Percentiles rank a stretch among this genome's conserved stretches.
These are phyloP conservation scores for Coleophora flavipennella DNA, from an alignment of 2,888 invertebrate species.

Conservation along the genomic window DNA sequence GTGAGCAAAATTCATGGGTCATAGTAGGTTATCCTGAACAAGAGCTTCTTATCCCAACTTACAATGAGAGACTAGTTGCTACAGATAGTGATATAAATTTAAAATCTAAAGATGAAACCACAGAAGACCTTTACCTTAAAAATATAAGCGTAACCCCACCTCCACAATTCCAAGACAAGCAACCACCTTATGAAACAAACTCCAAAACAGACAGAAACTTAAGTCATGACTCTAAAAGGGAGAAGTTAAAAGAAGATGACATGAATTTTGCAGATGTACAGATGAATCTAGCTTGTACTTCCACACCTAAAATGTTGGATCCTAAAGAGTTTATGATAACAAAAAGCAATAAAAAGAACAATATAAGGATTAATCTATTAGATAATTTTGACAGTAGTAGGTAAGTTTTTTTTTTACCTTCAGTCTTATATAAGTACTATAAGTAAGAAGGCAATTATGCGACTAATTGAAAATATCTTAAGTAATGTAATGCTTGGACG, in stretches of 20 bases:
- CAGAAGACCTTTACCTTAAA: slow-evolving; percentile 31
- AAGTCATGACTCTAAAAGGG: slow-evolving; percentile 58
- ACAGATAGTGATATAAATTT: slow-evolving; percentile 35
- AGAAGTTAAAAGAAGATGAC: slow-evolving; percentile 59
- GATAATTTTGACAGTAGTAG: slow-evolving; percentile 59
- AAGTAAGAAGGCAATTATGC: too few relatives aligned
- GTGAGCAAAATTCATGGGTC: slow-evolving; percentile 56
- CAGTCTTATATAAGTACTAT: background rate
- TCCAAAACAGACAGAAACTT: slow-evolving; percentile 45
- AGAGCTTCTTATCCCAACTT: slow-evolving; percentile 55
- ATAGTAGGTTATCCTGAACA: slow-evolving; percentile 55
- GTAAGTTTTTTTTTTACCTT: slow-evolving; percentile 15
- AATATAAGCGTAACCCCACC: slow-evolving; percentile 55
- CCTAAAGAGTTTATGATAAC: slow-evolving; percentile 53
- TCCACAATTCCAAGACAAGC: slow-evolving; percentile 61
- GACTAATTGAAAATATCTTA: too few relatives aligned
- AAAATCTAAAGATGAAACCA: slow-evolving; percentile 30
- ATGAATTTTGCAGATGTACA: slow-evolving; percentile 54
- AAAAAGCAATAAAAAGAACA: slow-evolving; percentile 37
- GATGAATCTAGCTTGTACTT: slow-evolving; percentile 58
- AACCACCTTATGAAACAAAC: slow-evolving; percentile 42
- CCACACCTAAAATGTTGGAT: slow-evolving; percentile 64
- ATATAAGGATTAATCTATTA: slow-evolving; percentile 46
- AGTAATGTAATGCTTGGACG: too few relatives aligned
- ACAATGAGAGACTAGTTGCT: slow-evolving; percentile 53